Evolutionary conservation across 2,797 vertebrate genomes (phyloP), one percentile per base, ranked within the genome.

Genomic region (Lates japonicus): DNA sequence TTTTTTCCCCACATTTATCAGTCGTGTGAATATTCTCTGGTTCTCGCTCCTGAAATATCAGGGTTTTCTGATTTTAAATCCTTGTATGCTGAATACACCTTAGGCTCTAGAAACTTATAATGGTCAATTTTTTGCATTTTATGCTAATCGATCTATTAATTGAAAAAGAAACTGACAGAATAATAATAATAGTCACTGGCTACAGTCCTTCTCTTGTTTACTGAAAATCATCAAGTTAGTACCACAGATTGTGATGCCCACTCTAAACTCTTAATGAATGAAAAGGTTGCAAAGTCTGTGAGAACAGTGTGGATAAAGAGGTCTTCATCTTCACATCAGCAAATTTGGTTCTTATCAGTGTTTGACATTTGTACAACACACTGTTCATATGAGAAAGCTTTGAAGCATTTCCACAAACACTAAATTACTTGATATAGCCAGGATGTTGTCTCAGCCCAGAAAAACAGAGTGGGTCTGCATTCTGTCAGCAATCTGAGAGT

Each of bases 381-480:
- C 11, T 63, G 51, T 41, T 77, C 25, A 48, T 8, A 29, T 35
- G 7, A 67, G 22, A 31, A 65, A 39, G 17, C 58, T 42, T 44
- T 74, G 19, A 72, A 55, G 37, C 37, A 20, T 73, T 69, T 82
- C 22, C 60, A 14, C 76, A 70, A 66, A 77, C 35, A 46, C 49
- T 69, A 31, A 72, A 70, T 74, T 25, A 60, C 70, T 65, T 46
- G 19, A 44, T 57, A 5, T 44, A 57, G 42, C 57, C 58, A 11
- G n/a, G 70, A 63, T 74, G 65, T 80, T 54, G 64, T 74, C 25
- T 73, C 7, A 57, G 48, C 57, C 66, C 58, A 52, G 49, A 73
- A 64, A n/a, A 41, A 58, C 65, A 33, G 33, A 70, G 0, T 37
- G 22, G n/a, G 48, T 55, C 4, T 2, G 33, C 46, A 9, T 63